These are phyloP conservation scores for Fragariocoptes setiger DNA, from an alignment of 1,140 invertebrate species.

Conservation along the genomic window DNA sequence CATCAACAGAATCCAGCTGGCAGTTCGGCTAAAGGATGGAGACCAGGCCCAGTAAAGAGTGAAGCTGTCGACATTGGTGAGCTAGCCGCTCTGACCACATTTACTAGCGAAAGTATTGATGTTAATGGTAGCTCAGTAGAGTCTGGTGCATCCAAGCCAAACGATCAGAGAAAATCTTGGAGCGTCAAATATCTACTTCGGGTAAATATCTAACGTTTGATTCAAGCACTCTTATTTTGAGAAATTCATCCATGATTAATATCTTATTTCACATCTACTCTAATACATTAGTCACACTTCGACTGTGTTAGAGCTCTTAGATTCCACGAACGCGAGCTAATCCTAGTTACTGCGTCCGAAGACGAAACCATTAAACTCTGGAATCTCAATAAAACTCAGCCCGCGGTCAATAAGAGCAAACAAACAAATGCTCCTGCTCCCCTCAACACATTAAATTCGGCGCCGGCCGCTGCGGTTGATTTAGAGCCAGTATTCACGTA, in stretches of 20 bases:
- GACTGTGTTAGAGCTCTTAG: conserved; percentile 80
- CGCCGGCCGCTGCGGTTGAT: conserved; percentile 41
- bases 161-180: conserved; percentile 84
- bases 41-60: background rate
- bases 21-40: no score
- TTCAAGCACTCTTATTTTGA: background rate
- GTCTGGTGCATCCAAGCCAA: conserved; percentile 34
- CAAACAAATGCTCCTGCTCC: background rate
- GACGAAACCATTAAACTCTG: conserved; percentile 95
- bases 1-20: no score
- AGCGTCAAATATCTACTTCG: conserved; percentile 76
- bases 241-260: no score
- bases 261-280: background rate
- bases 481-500: conserved; percentile 96
- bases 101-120: conserved; percentile 40
- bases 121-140: conserved; percentile 2
- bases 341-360: conserved; percentile 86
- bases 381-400: conserved; percentile 90
- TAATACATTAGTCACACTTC: conserved; percentile 42
- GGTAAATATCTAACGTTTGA: background rate
- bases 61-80: conserved; percentile 31
- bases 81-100: conserved; percentile 66
- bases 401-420: conserved; percentile 39
- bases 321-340: conserved; percentile 87
- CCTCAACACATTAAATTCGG: conserved; percentile 1